phyloP scores from a whole-genome alignment of 2,888 invertebrate genomes.

The Clitarchus hookeri region DNA sequence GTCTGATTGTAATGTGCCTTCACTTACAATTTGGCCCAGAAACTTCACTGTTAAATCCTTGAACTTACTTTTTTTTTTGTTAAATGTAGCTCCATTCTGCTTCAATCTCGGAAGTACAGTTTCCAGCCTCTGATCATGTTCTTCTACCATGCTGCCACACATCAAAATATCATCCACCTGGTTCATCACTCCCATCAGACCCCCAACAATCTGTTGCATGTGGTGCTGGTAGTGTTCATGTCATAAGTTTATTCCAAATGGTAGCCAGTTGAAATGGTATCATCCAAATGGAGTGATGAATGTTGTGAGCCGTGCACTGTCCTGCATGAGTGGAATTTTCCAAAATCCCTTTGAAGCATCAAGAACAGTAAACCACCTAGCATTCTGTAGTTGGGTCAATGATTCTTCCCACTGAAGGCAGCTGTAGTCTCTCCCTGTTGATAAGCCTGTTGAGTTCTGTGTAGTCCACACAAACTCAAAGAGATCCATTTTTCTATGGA shows the following conservation, averaged over 20 bases:
- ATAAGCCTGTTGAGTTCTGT: neutral
- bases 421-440: neutral
- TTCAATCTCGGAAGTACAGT: neutral
- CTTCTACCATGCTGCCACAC: neutral
- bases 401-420: slow-evolving; percentile 42
- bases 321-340: slow-evolving; percentile 43
- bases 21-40: neutral
- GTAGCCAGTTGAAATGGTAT: slow-evolving; percentile 40
- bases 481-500: neutral
- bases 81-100: neutral
- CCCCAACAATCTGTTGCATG: neutral
- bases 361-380: slow-evolving; percentile 44
- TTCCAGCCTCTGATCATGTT: neutral
- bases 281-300: too few relatives aligned
- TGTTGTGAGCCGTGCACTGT: slow-evolving; percentile 37
- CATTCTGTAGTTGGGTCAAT: slow-evolving; percentile 41
- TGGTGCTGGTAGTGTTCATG: neutral
- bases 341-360: slow-evolving; percentile 46
- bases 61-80: neutral
- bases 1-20: neutral
- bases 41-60: neutral
- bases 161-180: neutral
- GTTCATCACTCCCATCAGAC: neutral
- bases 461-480: neutral
- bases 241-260: slow-evolving; percentile 37